Base-by-base conservation (phyloP, 2,888 invertebrate genomes). In the Parapristionchus giblindavisi region DNA sequence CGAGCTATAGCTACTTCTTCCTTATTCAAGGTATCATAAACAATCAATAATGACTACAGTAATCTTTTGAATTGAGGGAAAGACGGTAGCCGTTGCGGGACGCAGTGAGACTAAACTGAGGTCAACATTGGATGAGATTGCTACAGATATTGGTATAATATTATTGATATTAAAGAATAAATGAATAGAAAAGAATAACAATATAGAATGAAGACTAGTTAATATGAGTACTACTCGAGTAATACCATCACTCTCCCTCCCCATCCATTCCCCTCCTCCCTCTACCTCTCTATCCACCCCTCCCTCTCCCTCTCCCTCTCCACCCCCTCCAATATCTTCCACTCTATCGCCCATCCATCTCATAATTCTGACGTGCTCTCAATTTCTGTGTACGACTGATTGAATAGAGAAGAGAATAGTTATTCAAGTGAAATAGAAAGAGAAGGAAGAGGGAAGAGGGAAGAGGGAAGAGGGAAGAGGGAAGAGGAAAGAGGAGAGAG, bases 1-100 rank as follows among this genome's bases (percentile, higher is more conserved):
- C 91, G 91, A 79, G 92, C 93, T 86, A 84, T 91, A 24, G 90
- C 89, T 17, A 79, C 78, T 27, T 80, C 81, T 3, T 77, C 70
- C 84, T 89, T 78, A 27, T 80, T 78, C 75, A 78, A 81, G 66
- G 78, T 78, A 58, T 71, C 68, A 5, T n/a, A 3, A n/a, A n/a
- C n/a, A n/a, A n/a, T n/a, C n/a, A n/a, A n/a, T n/a, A n/a, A n/a
- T n/a, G n/a, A n/a, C n/a, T n/a, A n/a, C n/a, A n/a, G n/a, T n/a
- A n/a, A n/a, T n/a, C n/a, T n/a, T n/a, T n/a, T 71, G n/a, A n/a
- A n/a, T n/a, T n/a, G 60, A 80, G 75, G 83, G 80, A 63, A 87
- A 95, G 29, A 92, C 92, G 58, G 97, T 96, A 94, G 97, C 94
- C 0, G 91, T 98, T 58, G 94, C 96, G 48, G 98, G 97, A 0